A percentile compares a stretch with the other conserved stretches of the same genome.
These are phyloP conservation scores for Troides aeacus DNA, from an alignment of 2,888 invertebrate species.

Conservation along the genomic window DNA sequence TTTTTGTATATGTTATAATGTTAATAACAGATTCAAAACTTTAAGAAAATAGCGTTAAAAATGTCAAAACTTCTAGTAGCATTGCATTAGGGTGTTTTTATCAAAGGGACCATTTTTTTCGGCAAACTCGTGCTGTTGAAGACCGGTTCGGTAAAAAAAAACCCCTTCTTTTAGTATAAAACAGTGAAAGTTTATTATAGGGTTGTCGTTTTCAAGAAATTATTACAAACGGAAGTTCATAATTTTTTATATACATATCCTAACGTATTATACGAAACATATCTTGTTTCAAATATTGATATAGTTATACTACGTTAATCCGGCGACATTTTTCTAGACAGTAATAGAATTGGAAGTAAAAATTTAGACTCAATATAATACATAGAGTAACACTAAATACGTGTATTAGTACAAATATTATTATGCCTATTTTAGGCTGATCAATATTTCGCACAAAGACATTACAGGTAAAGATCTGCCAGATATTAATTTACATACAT, in stretches of 20 bases:
- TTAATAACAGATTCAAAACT: not conserved
- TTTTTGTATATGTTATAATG: no score
- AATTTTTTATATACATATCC: not conserved
- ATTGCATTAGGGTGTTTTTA: constrained; percentile 6
- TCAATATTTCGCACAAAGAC: no score
- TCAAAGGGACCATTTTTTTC: constrained; percentile 10
- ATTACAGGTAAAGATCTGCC: no score
- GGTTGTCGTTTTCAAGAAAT: not conserved
- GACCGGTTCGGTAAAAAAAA: constrained; percentile 16
- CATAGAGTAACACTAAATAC: no score
- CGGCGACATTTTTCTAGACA: no score
- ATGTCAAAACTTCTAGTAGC: constrained; percentile 5
- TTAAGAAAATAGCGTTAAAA: not conserved
- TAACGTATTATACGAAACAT: not conserved
- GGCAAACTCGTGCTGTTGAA: constrained; percentile 16
- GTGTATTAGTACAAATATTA: no score
- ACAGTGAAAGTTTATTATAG: constrained; percentile 25
- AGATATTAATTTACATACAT: no score
- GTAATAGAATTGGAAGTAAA: no score
- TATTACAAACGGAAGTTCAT: not conserved
- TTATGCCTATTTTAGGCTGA: no score
- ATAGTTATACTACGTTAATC: not conserved
- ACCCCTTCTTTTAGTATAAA: constrained; percentile 1
- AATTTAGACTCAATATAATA: no score
- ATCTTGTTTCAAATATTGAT: not conserved